Evolutionary conservation across 2,888 invertebrate genomes (phyloP).

Genomic region (Gryllus longicercus): DNA sequence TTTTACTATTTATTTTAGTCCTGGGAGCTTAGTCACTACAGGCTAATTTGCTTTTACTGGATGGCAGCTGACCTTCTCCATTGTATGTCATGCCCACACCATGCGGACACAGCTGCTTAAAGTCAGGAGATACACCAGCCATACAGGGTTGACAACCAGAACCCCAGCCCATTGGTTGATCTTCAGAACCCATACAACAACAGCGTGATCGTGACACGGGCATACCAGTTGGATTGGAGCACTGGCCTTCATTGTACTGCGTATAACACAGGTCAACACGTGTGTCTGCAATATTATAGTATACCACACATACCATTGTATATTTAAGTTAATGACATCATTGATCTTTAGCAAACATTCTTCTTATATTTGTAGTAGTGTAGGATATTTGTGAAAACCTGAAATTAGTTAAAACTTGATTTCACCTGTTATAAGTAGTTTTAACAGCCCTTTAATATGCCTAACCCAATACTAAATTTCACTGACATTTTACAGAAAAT

Average conservation of each 20-base stretch:
- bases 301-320: background rate
- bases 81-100: conserved; percentile 76
- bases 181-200: conserved; percentile 66
- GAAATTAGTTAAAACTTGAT: too few relatives aligned
- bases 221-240: conserved; percentile 68
- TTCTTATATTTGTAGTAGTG: background rate
- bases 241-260: conserved; percentile 71
- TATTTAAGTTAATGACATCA: background rate
- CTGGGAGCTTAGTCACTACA: too few relatives aligned
- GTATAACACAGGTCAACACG: conserved; percentile 77
- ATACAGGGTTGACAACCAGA: conserved; percentile 76
- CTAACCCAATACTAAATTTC: too few relatives aligned
- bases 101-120: conserved; percentile 69
- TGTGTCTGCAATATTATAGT: conserved; percentile 58
- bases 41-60: too few relatives aligned
- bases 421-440: too few relatives aligned
- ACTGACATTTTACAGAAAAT: too few relatives aligned
- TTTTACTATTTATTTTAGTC: too few relatives aligned
- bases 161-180: conserved; percentile 76
- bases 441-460: too few relatives aligned
- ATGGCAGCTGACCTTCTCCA: conserved; percentile 58
- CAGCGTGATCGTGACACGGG: conserved; percentile 82
- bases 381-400: too few relatives aligned
- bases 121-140: conserved; percentile 63
- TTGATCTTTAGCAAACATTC: background rate